Conservation (phyloP, 2,888 invertebrate species). For the Philopedon plagiatum region DNA sequence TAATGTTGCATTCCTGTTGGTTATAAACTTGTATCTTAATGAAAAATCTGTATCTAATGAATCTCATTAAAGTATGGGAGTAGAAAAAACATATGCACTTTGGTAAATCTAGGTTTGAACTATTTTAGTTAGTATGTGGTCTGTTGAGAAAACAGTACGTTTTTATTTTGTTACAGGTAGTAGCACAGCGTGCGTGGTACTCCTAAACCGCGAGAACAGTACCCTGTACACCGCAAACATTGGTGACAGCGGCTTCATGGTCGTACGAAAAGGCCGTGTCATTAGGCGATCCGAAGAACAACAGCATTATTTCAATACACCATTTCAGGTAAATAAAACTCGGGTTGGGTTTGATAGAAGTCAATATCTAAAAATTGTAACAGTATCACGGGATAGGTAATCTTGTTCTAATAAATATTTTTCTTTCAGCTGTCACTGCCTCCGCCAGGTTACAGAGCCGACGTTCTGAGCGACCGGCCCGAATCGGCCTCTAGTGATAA, state of each 20-base stretch:
- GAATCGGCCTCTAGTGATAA: constrained; percentile 92
- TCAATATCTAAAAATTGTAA: too few species aligned
- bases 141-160: background rate
- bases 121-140: background rate
- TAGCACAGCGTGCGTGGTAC: constrained; percentile 97
- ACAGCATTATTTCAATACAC: constrained; percentile 99
- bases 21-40: too few species aligned
- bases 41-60: too few species aligned
- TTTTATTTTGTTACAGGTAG: constrained; percentile 78
- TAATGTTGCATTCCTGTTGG: too few species aligned
- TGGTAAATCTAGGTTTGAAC: too few species aligned
- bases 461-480: constrained; percentile 93
- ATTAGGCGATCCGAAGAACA: constrained; percentile 96
- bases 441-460: constrained; percentile 79
- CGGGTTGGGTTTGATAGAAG: background rate
- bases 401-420: constrained; percentile 1
- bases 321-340: constrained; percentile 79
- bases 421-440: constrained; percentile 81
- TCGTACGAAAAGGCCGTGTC: constrained; percentile 88
- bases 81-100: too few species aligned
- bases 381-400: too few species aligned
- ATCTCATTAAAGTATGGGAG: too few species aligned
- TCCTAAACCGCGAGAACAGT: constrained; percentile 90
- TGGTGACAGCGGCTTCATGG: constrained; percentile 98
- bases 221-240: constrained; percentile 97